phyloP scores from a whole-genome alignment of 2,113 vertebrate species.

The Conger conger region DNA sequence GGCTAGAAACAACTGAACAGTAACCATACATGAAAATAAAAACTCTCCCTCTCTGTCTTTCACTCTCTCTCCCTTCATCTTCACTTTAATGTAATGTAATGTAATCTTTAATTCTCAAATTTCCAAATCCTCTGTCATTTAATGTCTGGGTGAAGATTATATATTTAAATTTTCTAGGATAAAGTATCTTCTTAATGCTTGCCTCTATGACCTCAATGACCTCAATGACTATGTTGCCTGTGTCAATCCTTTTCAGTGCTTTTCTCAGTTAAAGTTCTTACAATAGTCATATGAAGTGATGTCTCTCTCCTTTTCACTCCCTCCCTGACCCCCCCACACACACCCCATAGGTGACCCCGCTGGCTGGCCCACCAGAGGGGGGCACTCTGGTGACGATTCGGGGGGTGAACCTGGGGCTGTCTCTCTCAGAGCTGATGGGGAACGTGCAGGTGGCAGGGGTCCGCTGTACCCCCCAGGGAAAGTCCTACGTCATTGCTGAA shows the following conservation, averaged over 20 bases:
- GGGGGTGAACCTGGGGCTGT: conserved; percentile 88
- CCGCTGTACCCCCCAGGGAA: conserved; percentile 77
- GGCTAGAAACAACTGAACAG: no score
- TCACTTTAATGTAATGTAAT: not conserved
- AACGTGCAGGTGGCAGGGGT: conserved; percentile 90
- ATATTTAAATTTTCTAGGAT: no score
- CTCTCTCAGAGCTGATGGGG: conserved; percentile 87
- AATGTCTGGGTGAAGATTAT: no score
- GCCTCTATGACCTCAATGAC: no score
- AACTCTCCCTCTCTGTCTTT: not conserved
- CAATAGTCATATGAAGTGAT: not conserved
- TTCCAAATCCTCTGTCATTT: not conserved
- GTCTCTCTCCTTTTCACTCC: not conserved
- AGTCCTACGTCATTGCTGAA: conserved; percentile 88
- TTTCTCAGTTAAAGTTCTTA: not conserved
- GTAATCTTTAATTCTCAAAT: not conserved
- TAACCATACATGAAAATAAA: no score
- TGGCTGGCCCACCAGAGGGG: conserved; percentile 87
- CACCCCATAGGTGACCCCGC: conserved; percentile 78
- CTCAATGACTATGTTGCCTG: not conserved
- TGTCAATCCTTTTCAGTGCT: not conserved
- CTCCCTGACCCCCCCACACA: not conserved
- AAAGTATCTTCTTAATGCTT: no score
- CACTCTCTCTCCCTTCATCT: not conserved
- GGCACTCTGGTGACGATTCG: conserved; percentile 91